Evolutionary conservation across 2,888 invertebrate species (phyloP).

Genomic region (Catocala nupta): DNA sequence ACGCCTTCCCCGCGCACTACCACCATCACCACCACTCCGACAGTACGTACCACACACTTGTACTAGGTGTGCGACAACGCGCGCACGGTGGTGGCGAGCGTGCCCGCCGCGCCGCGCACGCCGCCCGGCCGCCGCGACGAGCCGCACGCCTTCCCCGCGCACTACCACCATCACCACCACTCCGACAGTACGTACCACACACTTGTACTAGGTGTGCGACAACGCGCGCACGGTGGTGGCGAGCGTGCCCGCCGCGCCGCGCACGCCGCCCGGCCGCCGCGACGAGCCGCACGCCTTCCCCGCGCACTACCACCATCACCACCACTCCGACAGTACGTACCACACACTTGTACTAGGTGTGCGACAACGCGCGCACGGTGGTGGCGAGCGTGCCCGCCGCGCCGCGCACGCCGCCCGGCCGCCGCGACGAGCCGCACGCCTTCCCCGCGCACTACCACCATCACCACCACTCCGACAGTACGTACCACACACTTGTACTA

Average conservation of each 20-base stretch:
- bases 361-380: conserved; percentile 91
- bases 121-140: conserved; percentile 21
- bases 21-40: conserved; percentile 21
- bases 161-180: conserved; percentile 43
- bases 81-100: conserved; percentile 89
- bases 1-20: conserved; percentile 27
- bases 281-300: conserved; percentile 32
- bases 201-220: conserved; percentile 84
- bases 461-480: conserved; percentile 53
- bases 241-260: conserved; percentile 79
- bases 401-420: conserved; percentile 28
- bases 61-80: conserved; percentile 90
- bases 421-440: conserved; percentile 12
- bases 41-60: conserved; percentile 17
- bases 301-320: conserved; percentile 3
- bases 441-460: conserved; percentile 45
- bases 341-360: conserved; percentile 71
- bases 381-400: conserved; percentile 87
- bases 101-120: conserved; percentile 70
- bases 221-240: conserved; percentile 91
- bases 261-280: conserved; percentile 18
- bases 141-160: conserved; percentile 40
- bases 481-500: conserved; percentile 17
- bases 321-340: conserved; percentile 19
- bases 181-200: conserved; percentile 48